Evolutionary conservation across 2,113 vertebrate genomes (phyloP), one percentile per base, ranked within the genome.

Genomic region (Eudyptes chrysolophus): DNA sequence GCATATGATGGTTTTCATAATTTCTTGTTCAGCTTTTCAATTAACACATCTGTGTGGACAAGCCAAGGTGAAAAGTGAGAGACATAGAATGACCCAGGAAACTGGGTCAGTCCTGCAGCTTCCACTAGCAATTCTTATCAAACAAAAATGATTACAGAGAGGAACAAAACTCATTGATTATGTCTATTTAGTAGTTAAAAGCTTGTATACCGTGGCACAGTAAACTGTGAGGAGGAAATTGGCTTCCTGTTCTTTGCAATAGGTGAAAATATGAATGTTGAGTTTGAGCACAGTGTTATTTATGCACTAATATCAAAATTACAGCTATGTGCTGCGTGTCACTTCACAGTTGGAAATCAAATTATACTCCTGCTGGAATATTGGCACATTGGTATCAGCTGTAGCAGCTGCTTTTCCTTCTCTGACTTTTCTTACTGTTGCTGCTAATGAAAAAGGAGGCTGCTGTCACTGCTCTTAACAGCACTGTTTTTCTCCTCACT

Each of bases 281-380:
- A 91, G 65, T 90, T 93, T 95, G 71, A 94, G 88, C 91, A 80
- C 89, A 87, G 93, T 94, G 88, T 97, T 95, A 97, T 97, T 97
- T 98, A 95, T 97, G 96, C 94, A 97, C 97, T 97, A 97, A 97
- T 98, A 97, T 96, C 86, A 97, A 98, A 98, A 97, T 96, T 97
- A 97, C 95, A 97, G 95, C 96, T 97, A 96, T 97, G 90, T 96
- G 68, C 95, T 76, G 68, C 19, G 3, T 90, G 97, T 97, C 97
- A 96, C 95, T 97, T 97, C 97, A 97, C 96, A 97, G 97, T 86
- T 96, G 96, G 97, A 96, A 97, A 97, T 97, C 97, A 97, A 97
- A 97, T 97, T 98, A 97, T 97, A 76, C 83, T 97, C 96, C 97
- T 96, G 93, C 95, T 92, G 95, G 79, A 96, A 74, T 87, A 94